phyloP scores from a whole-genome alignment of 2,797 vertebrate genomes.

The Pseudochirops cupreus region DNA sequence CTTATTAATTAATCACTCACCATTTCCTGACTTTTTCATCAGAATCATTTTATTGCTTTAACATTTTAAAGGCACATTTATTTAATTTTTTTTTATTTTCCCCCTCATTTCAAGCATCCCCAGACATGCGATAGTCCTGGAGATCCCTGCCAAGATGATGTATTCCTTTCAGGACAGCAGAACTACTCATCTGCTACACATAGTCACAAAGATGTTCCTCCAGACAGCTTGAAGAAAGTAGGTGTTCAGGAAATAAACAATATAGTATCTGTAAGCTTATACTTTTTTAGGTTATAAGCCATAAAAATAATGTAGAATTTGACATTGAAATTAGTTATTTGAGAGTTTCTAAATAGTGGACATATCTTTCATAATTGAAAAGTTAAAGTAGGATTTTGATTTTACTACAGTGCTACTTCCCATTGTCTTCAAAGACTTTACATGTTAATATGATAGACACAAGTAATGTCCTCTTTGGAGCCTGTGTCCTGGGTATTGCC shows the following conservation, averaged over 20 bases:
- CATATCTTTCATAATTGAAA: conserved; percentile 36
- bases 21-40: conserved; percentile 58
- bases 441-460: neutral
- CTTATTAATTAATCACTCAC: neutral
- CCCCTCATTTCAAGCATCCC: conserved; percentile 82
- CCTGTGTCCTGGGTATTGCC: neutral
- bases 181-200: conserved; percentile 86
- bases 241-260: conserved; percentile 80
- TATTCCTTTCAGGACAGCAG: conserved; percentile 91
- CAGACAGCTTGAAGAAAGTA: conserved; percentile 94
- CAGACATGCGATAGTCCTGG: conserved; percentile 78
- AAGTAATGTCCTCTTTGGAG: neutral
- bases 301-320: conserved; percentile 14
- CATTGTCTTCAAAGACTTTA: conserved; percentile 49
- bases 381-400: conserved; percentile 34
- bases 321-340: conserved; percentile 37
- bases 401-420: conserved; percentile 16
- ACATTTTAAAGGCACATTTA: conserved; percentile 58
- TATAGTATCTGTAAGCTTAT: neutral
- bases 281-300: conserved; percentile 14
- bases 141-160: conserved; percentile 91
- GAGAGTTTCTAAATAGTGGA: conserved; percentile 53
- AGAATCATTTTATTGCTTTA: conserved; percentile 54
- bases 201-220: conserved; percentile 85
- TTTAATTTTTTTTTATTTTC: conserved; percentile 66